Conservation (phyloP, 2,113 vertebrate genomes). For the Pionites leucogaster region DNA sequence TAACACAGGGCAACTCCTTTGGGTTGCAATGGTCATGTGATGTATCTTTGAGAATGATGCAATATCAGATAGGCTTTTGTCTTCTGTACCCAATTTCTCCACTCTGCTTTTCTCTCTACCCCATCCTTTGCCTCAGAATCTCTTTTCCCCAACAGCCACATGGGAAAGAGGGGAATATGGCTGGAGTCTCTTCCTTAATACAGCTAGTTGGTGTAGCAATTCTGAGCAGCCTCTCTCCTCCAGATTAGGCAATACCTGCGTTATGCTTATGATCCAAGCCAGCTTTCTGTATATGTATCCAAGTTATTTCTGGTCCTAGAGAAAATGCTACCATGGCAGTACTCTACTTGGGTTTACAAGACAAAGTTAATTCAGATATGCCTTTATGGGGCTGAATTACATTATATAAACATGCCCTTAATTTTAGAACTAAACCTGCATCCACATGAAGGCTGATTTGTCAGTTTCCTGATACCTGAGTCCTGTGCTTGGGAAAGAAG, state of each 20-base stretch:
- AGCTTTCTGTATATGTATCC: not conserved
- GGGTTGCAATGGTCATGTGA: not conserved
- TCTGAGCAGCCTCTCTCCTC: not conserved
- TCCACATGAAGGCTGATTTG: not conserved
- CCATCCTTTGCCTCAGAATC: not conserved
- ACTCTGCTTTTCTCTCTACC: not conserved
- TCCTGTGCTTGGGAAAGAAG: not conserved
- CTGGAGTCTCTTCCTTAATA: not conserved
- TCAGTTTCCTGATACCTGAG: not conserved
- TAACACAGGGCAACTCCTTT: not conserved
- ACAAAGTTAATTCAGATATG: not conserved
- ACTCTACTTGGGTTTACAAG: not conserved
- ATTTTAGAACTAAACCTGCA: not conserved
- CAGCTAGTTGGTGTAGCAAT: not conserved
- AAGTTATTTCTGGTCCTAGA: not conserved
- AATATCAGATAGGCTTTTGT: not conserved
- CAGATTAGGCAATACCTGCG: not conserved
- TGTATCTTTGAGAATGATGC: not conserved
- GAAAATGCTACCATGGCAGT: not conserved
- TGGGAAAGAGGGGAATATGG: not conserved
- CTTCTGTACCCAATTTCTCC: not conserved
- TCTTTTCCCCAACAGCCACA: not conserved
- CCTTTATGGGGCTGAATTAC: not conserved
- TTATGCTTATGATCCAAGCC: not conserved
- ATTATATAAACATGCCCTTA: not conserved